Evolutionary conservation across 2,888 invertebrate genomes (phyloP).

Genomic region (Epiblema foenella): DNA sequence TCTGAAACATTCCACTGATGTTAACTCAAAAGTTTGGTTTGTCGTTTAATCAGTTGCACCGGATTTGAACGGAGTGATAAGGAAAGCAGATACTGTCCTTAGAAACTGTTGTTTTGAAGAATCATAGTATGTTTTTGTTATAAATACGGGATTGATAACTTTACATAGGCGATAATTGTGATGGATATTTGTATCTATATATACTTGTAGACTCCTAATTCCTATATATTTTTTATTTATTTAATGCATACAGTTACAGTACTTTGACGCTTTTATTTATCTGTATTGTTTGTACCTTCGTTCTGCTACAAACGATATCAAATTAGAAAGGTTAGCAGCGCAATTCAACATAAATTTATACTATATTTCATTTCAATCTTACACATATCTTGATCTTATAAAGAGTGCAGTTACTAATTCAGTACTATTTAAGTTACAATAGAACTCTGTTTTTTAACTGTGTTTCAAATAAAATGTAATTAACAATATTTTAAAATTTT

Average conservation of each 20-base stretch:
- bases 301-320: not conserved
- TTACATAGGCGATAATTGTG: not conserved
- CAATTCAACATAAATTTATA: too few relatives aligned
- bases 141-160: not conserved
- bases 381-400: too few relatives aligned
- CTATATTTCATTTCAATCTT: not conserved
- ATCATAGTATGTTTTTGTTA: not conserved
- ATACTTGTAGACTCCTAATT: too few relatives aligned
- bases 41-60: slow-evolving; percentile 21
- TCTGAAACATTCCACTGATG: slow-evolving; percentile 45
- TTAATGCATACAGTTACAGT: too few relatives aligned
- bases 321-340: too few relatives aligned
- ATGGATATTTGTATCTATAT: not conserved
- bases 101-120: not conserved
- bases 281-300: not conserved
- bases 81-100: not conserved
- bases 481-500: not conserved
- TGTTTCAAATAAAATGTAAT: not conserved
- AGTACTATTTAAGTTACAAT: not conserved
- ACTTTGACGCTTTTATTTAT: too few relatives aligned
- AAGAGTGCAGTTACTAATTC: not conserved
- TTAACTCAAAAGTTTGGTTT: slow-evolving; percentile 26
- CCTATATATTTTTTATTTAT: too few relatives aligned
- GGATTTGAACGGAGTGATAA: slow-evolving; percentile 25
- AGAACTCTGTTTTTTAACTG: not conserved